Conservation (phyloP, 2,113 vertebrate species). For the Ceyx melanurus region DNA sequence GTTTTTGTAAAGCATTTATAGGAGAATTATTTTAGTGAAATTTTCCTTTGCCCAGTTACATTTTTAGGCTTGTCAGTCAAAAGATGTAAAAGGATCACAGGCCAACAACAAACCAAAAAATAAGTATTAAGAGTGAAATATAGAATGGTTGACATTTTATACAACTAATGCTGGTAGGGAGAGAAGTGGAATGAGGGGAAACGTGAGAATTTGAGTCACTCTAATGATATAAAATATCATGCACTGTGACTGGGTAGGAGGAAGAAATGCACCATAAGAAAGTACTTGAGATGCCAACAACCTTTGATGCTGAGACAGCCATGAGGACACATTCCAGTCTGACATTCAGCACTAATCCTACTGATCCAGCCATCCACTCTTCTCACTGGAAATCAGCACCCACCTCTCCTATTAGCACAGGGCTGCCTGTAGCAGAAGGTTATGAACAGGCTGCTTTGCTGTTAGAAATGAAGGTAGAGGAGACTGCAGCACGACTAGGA, state of each 20-base stretch:
- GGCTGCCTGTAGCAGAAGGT: not conserved
- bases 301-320: not conserved
- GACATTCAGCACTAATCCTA: not conserved
- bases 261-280: not conserved
- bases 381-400: not conserved
- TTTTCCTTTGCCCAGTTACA: not conserved
- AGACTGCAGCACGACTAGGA: not conserved
- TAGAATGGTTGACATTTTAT: not conserved
- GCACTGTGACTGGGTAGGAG: not conserved
- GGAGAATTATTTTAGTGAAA: not conserved
- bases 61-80: not conserved
- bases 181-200: not conserved
- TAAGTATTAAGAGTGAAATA: not conserved
- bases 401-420: not conserved
- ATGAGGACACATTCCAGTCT: not conserved
- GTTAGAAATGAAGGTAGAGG: not conserved
- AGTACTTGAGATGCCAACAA: not conserved
- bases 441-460: not conserved
- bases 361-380: not conserved
- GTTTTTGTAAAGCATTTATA: not conserved
- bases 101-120: not conserved
- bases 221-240: not conserved
- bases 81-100: not conserved
- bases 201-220: not conserved
- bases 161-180: not conserved